Percentiles rank a stretch among this genome's conserved stretches.
Evolutionary conservation across 2,113 vertebrate species (phyloP).

Genomic region (Illadopsis cleaveri): DNA sequence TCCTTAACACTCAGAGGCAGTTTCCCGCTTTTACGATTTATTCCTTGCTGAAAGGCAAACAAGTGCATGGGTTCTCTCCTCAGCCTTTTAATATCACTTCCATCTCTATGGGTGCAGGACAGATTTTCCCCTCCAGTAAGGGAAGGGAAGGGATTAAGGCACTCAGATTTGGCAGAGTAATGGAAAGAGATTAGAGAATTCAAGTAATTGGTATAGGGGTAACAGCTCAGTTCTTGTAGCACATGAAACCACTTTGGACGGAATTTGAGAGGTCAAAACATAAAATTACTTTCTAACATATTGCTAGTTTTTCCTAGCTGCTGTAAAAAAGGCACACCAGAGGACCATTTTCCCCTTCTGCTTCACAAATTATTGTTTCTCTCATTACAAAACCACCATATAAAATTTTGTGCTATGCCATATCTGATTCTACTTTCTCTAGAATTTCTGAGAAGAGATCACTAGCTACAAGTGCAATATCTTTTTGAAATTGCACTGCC

Average conservation of each 20-base stretch:
- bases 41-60: neutral
- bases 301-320: conserved; percentile 15
- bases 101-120: neutral
- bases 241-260: conserved; percentile 28
- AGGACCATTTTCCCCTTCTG: conserved; percentile 13
- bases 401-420: conserved; percentile 28
- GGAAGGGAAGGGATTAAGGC: conserved; percentile 33
- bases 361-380: conserved; percentile 29
- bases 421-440: neutral
- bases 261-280: conserved; percentile 47
- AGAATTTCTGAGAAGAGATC: neutral
- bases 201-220: neutral
- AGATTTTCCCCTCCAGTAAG: neutral
- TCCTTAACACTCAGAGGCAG: neutral
- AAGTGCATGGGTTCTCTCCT: neutral
- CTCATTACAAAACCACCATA: conserved; percentile 18
- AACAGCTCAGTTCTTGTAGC: neutral
- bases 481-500: neutral
- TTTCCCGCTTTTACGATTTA: neutral
- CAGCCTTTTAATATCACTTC: conserved; percentile 12
- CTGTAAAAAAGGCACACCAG: conserved; percentile 20
- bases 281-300: conserved; percentile 45
- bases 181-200: conserved; percentile 48
- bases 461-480: neutral
- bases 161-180: conserved; percentile 21